Percentiles rank a stretch among this genome's conserved stretches.
Evolutionary conservation across 2,113 vertebrate genomes (phyloP).

Genomic region (Taurulus bubalis): DNA sequence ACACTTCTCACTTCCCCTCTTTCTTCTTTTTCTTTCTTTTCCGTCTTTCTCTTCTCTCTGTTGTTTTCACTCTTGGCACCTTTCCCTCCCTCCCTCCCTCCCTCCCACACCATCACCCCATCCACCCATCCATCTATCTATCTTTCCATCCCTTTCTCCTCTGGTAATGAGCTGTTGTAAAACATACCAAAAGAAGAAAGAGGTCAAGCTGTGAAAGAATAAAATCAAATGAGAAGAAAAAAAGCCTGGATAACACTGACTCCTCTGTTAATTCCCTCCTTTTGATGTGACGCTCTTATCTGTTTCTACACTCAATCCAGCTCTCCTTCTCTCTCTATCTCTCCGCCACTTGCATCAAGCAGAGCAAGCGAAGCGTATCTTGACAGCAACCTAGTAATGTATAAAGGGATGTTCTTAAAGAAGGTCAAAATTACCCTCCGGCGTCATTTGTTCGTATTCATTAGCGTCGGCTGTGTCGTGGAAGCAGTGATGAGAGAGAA

Average conservation of each 20-base stretch:
- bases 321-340: background rate
- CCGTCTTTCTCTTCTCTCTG: conserved; percentile 9
- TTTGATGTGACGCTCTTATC: conserved; percentile 33
- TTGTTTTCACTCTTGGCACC: conserved; percentile 9
- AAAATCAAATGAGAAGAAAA: conserved; percentile 66
- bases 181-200: conserved; percentile 78
- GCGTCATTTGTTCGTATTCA: conserved; percentile 17
- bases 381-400: conserved; percentile 14
- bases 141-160: conserved; percentile 51
- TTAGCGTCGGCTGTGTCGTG: background rate
- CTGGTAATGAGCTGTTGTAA: conserved; percentile 77
- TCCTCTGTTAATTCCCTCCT: conserved; percentile 35
- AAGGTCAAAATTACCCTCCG: conserved; percentile 13
- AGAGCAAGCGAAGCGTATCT: background rate
- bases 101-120: conserved; percentile 17
- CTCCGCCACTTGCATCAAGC: conserved; percentile 13
- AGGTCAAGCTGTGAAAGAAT: conserved; percentile 84
- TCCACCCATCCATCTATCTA: conserved; percentile 26
- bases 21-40: conserved; percentile 16
- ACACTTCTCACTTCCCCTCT: conserved; percentile 10
- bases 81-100: conserved; percentile 4
- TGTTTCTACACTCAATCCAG: background rate
- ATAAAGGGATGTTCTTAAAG: conserved; percentile 6
- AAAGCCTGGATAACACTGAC: conserved; percentile 52
- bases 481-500: background rate